Conservation (phyloP, 2,113 vertebrate genomes). For the Typhlomys cinereus region DNA sequence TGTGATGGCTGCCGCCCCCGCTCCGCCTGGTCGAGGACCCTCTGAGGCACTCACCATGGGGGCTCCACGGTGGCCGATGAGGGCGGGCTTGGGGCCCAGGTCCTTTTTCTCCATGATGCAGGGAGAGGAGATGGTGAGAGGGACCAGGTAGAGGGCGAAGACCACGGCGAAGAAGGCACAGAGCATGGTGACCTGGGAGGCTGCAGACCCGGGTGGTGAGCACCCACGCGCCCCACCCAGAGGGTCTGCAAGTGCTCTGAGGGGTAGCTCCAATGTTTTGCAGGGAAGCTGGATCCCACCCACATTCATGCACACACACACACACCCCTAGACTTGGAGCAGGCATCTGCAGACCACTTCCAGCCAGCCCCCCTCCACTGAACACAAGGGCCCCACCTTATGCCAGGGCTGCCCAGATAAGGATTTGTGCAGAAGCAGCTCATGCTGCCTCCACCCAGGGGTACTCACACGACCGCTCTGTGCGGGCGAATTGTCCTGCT, state of each 20-base stretch:
- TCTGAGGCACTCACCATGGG: slow-evolving; percentile 91
- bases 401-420: neutral
- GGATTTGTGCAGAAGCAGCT: neutral
- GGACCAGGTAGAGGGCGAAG: slow-evolving; percentile 90
- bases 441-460: neutral
- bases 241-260: too few species aligned
- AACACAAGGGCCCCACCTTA: neutral
- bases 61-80: slow-evolving; percentile 93
- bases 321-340: neutral
- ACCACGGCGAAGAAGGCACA: slow-evolving; percentile 88
- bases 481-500: slow-evolving; percentile 92
- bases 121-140: slow-evolving; percentile 94
- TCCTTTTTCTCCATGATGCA: slow-evolving; percentile 94
- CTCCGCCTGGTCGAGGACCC: neutral
- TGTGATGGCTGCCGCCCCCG: neutral
- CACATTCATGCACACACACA: neutral
- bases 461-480: slow-evolving; percentile 92
- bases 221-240: neutral
- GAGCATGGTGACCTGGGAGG: slow-evolving; percentile 90
- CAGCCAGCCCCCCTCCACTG: neutral
- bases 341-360: neutral
- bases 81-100: slow-evolving; percentile 89
- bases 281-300: neutral
- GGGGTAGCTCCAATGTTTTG: neutral
- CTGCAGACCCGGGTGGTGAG: slow-evolving; percentile 75